phyloP scores from a whole-genome alignment of 2,888 invertebrate genomes.

The Phytoseiulus persimilis region DNA sequence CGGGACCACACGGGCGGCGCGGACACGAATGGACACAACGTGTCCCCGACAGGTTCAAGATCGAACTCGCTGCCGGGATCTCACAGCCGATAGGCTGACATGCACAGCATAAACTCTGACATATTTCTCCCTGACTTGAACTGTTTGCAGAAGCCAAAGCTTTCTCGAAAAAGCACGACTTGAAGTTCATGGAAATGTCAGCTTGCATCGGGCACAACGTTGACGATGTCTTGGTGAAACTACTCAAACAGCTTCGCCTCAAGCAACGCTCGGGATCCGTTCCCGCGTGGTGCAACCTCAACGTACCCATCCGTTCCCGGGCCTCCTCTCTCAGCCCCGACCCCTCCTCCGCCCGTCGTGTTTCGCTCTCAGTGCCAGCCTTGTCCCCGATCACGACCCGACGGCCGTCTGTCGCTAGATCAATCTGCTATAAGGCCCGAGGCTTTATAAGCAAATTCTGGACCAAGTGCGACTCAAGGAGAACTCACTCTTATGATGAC shows the following conservation, averaged over 20 bases:
- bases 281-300: conserved; percentile 24
- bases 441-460: conserved; percentile 33
- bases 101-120: too few species aligned
- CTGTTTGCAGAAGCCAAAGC: not conserved
- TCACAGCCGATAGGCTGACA: too few species aligned
- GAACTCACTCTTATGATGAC: conserved; percentile 15
- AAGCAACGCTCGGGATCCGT: conserved; percentile 38
- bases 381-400: not conserved
- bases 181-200: conserved; percentile 22
- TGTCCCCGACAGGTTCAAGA: too few species aligned
- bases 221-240: conserved; percentile 20
- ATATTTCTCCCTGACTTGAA: not conserved
- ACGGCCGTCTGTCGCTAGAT: conserved; percentile 12
- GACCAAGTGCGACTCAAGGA: conserved; percentile 27
- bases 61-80: too few species aligned
- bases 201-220: conserved; percentile 32
- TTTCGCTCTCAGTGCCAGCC: conserved; percentile 10
- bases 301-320: conserved; percentile 34
- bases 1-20: too few species aligned
- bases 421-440: conserved; percentile 27
- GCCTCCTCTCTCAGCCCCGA: conserved; percentile 32
- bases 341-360: not conserved
- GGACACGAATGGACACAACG: too few species aligned
- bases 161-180: conserved; percentile 18
- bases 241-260: conserved; percentile 30